These are phyloP conservation scores for Panagrolaimus sp. DNA, from an alignment of 1,140 invertebrate genomes.

Conservation along the genomic window DNA sequence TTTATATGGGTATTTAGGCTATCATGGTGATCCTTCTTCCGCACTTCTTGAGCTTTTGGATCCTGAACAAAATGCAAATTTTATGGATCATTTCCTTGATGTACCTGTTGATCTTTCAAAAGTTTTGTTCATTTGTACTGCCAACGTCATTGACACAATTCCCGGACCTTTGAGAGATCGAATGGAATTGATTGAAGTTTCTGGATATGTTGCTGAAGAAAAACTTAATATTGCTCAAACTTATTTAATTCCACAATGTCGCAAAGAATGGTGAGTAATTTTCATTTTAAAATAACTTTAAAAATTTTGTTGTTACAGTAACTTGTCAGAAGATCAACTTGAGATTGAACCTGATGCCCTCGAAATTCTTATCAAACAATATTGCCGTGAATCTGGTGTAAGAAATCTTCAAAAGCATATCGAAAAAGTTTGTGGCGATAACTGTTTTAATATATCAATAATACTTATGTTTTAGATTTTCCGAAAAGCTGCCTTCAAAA, in stretches of 20 bases:
- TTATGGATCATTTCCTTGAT: constrained; percentile 89
- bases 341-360: constrained; percentile 72
- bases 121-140: constrained; percentile 94
- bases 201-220: constrained; percentile 96
- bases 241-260: constrained; percentile 54
- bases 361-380: constrained; percentile 76
- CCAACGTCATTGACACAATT: constrained; percentile 90
- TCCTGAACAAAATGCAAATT: constrained; percentile 96
- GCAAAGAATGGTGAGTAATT: constrained; percentile 46
- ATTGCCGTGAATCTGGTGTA: constrained; percentile 90
- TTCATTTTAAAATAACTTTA: background rate
- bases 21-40: constrained; percentile 92
- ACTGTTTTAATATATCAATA: constrained; percentile 27
- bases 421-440: constrained; percentile 75
- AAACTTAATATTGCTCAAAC: constrained; percentile 82
- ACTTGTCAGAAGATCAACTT: constrained; percentile 76
- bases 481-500: constrained; percentile 85
- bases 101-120: constrained; percentile 92
- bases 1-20: constrained; percentile 59
- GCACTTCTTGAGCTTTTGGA: constrained; percentile 90
- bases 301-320: constrained; percentile 69
- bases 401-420: constrained; percentile 96
- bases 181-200: constrained; percentile 99
- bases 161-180: constrained; percentile 90
- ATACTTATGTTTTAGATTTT: constrained; percentile 66